phyloP scores from a whole-genome alignment of 2,888 invertebrate species.

The Stictocephala bisonia region DNA sequence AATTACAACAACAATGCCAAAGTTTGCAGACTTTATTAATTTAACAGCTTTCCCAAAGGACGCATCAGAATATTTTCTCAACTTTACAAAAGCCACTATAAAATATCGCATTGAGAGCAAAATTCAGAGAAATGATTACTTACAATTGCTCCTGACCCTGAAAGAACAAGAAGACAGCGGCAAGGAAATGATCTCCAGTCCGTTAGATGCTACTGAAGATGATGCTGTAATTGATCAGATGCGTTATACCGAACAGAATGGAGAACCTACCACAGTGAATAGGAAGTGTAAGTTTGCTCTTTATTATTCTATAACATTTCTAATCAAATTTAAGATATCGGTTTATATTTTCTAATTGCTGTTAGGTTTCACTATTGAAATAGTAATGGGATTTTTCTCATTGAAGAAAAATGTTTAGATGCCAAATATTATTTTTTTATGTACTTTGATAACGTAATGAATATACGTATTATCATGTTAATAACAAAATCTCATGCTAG shows the following conservation, averaged over 20 bases:
- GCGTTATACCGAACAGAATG: neutral
- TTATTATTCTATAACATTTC: no score
- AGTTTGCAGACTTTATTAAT: slow-evolving; percentile 10
- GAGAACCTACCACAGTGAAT: neutral
- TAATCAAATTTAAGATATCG: no score
- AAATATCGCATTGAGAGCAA: neutral
- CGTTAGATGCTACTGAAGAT: neutral
- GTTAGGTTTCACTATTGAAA: no score
- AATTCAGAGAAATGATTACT: slow-evolving; percentile 18
- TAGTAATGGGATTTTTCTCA: no score
- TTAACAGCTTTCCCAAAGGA: neutral
- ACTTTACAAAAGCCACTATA: neutral
- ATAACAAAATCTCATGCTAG: no score
- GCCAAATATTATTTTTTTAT: no score
- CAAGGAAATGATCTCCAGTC: no score
- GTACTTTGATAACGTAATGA: no score
- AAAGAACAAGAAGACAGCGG: slow-evolving; percentile 35
- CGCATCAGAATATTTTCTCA: slow-evolving; percentile 11
- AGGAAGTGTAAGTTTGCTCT: neutral
- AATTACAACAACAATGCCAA: neutral
- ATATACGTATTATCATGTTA: no score
- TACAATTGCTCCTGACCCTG: slow-evolving; percentile 16
- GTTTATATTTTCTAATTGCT: no score
- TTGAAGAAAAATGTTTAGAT: no score
- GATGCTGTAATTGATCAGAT: slow-evolving; percentile 1